A percentile compares a stretch with the other conserved stretches of the same genome.
Evolutionary conservation across 2,888 invertebrate species (phyloP).

Genomic region (Ommatoiulus sabulosus): DNA sequence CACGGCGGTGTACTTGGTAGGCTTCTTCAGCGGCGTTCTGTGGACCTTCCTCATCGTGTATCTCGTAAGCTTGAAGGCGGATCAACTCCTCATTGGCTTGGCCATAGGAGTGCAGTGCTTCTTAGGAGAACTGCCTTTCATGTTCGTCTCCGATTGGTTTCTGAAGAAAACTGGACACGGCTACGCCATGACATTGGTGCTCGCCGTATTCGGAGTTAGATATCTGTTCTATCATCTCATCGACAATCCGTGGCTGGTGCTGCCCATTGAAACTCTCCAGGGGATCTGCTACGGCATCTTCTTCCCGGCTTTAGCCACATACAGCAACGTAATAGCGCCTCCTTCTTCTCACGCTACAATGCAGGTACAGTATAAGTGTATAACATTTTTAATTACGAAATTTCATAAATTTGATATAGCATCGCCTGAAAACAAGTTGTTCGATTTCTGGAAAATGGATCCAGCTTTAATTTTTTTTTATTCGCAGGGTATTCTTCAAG

Average conservation of each 20-base stretch:
- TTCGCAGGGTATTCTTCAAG: conserved; percentile 57
- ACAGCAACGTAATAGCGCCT: conserved; percentile 50
- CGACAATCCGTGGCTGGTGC: conserved; percentile 56
- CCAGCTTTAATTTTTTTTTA: neutral
- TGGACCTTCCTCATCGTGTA: conserved; percentile 78
- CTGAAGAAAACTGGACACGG: conserved; percentile 87
- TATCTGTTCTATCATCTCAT: conserved; percentile 68
- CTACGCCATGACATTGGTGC: conserved; percentile 84
- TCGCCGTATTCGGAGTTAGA: conserved; percentile 82
- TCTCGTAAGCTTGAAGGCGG: conserved; percentile 72
- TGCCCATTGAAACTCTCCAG: conserved; percentile 57
- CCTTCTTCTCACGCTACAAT: conserved; percentile 49
- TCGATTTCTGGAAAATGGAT: neutral
- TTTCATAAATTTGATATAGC: too few species aligned
- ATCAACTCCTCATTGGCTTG: conserved; percentile 75
- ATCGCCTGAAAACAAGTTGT: too few species aligned
- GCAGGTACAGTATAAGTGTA: neutral
- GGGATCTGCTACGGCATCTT: conserved; percentile 56
- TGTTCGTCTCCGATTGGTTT: conserved; percentile 83
- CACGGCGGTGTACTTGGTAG: conserved; percentile 82
- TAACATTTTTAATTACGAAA: too few species aligned
- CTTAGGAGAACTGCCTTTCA: conserved; percentile 77
- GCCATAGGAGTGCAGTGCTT: conserved; percentile 76
- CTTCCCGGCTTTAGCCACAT: conserved; percentile 55
- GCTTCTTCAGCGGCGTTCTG: conserved; percentile 89